A percentile compares a stretch with the other conserved stretches of the same genome.
Evolutionary conservation across 2,113 vertebrate species (phyloP).

Genomic region (Thomomys bottae): DNA sequence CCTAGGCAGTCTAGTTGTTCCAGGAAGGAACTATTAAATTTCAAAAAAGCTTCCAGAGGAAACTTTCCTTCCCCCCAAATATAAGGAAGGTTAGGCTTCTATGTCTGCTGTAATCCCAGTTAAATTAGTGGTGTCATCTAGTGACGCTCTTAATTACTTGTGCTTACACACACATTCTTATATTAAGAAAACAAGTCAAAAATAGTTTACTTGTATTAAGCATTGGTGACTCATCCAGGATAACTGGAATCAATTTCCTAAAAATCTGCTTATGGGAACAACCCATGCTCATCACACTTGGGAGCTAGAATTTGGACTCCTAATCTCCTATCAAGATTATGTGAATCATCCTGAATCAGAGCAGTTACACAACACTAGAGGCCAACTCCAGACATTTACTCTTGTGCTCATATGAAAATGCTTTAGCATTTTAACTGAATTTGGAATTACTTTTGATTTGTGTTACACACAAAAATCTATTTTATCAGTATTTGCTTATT

Average conservation of each 20-base stretch:
- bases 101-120: no score
- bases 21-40: no score
- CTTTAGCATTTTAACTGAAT: not conserved
- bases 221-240: not conserved
- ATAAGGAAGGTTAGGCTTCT: no score
- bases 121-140: no score
- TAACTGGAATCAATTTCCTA: not conserved
- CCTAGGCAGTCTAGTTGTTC: not conserved
- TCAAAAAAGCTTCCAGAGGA: no score
- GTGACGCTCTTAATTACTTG: no score
- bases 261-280: not conserved
- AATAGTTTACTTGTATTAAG: conserved; percentile 25
- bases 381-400: not conserved
- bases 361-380: not conserved
- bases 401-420: not conserved
- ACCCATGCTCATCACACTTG: not conserved
- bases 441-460: not conserved
- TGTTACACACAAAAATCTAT: not conserved
- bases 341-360: not conserved
- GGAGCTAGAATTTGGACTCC: conserved; percentile 46
- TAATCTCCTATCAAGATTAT: not conserved
- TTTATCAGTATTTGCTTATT: conserved; percentile 4
- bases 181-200: not conserved
- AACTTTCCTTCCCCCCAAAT: no score
- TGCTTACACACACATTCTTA: no score